Conservation (phyloP, 2,888 invertebrate genomes). For the Conomelus anceps region DNA sequence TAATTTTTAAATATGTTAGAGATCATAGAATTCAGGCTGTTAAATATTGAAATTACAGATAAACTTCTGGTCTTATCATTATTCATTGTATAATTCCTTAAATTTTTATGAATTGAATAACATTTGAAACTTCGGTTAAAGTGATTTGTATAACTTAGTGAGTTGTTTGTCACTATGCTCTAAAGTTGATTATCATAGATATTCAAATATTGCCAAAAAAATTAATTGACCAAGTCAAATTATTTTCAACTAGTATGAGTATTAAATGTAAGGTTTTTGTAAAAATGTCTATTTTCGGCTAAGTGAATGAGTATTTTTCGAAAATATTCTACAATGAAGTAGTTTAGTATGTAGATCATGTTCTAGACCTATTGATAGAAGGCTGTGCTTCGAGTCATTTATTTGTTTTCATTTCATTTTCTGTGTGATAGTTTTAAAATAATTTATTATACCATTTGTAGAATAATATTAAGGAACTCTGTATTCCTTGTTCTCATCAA, state of each 20-base stretch:
- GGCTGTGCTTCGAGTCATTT: background rate
- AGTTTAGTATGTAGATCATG: background rate
- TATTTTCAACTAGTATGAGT: background rate
- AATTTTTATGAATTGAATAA: too few relatives aligned
- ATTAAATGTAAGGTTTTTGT: background rate
- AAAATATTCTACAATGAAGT: background rate
- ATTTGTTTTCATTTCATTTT: background rate
- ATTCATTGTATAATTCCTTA: too few relatives aligned
- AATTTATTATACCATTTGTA: background rate
- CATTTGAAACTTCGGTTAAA: too few relatives aligned
- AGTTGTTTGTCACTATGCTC: too few relatives aligned
- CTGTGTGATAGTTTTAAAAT: background rate
- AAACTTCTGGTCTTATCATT: too few relatives aligned
- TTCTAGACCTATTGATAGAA: background rate
- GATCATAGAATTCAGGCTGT: too few relatives aligned
- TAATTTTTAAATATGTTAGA: too few relatives aligned
- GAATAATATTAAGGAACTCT: too few relatives aligned
- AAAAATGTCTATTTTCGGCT: background rate
- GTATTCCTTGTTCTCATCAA: too few relatives aligned
- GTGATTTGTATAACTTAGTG: too few relatives aligned
- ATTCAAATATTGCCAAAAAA: background rate
- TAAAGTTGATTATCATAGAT: too few relatives aligned
- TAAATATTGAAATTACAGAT: too few relatives aligned
- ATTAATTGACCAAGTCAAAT: background rate
- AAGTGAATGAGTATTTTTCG: background rate